phyloP scores from a whole-genome alignment of 1,140 invertebrate genomes.

The Oppia nitens region DNA sequence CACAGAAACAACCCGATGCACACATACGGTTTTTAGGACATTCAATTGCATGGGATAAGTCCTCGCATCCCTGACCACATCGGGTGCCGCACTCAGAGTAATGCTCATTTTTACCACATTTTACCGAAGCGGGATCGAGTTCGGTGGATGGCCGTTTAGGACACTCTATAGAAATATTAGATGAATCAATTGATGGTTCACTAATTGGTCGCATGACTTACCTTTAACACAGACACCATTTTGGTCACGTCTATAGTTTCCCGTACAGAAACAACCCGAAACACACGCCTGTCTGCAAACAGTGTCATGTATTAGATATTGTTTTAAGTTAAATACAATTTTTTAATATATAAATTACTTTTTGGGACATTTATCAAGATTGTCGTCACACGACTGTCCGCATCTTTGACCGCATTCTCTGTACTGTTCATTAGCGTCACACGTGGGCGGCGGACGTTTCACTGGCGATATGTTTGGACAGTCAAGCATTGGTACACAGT shows the following conservation, averaged over 20 bases:
- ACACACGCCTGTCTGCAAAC: too few relatives aligned
- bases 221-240: not conserved
- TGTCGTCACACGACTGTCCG: not conserved
- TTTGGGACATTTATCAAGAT: not conserved
- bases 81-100: not conserved
- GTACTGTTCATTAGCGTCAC: not conserved
- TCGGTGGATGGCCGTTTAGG: too few relatives aligned
- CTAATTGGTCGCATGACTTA: too few relatives aligned
- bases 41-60: not conserved
- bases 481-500: not conserved
- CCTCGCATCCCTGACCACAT: not conserved
- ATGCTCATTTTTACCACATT: not conserved
- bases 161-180: too few relatives aligned
- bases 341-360: too few relatives aligned
- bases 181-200: too few relatives aligned
- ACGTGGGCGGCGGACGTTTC: not conserved
- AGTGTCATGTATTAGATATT: too few relatives aligned
- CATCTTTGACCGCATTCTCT: not conserved
- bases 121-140: too few relatives aligned
- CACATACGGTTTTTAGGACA: not conserved
- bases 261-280: not conserved
- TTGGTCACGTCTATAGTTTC: not conserved
- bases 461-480: not conserved
- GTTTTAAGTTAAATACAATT: not conserved
- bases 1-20: slow-evolving; percentile 12